Percentiles rank a stretch among this genome's conserved stretches.
These are phyloP conservation scores for Yoshiicerus persimilis DNA, from an alignment of 1,140 invertebrate genomes.

Conservation along the genomic window DNA sequence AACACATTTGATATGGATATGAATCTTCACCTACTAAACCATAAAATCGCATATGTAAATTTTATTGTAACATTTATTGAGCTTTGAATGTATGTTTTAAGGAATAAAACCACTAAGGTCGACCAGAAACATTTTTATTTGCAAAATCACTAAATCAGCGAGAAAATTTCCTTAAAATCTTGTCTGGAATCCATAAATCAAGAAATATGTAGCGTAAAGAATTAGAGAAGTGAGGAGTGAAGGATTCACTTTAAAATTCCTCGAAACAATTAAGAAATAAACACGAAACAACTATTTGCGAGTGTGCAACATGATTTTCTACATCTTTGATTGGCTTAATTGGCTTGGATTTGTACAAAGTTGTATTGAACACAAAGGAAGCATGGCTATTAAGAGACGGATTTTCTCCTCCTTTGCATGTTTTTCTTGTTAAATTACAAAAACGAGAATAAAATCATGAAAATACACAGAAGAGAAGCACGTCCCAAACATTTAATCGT, in stretches of 20 bases:
- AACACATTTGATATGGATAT: no score
- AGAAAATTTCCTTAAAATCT: background rate
- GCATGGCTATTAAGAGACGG: background rate
- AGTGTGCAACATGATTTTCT: background rate
- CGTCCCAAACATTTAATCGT: background rate
- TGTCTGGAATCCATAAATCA: background rate
- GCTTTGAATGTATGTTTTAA: no score
- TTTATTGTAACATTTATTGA: no score
- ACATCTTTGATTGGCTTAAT: background rate
- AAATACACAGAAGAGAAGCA: background rate
- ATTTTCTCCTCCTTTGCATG: background rate
- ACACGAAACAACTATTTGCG: background rate
- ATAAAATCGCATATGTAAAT: no score
- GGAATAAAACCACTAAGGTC: no score
- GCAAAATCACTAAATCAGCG: background rate
- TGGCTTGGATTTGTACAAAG: background rate
- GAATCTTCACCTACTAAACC: no score
- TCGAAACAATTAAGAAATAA: background rate
- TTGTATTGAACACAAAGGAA: no score
- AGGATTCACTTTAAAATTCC: background rate
- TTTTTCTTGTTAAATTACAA: background rate
- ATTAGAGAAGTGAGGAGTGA: background rate
- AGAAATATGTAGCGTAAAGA: background rate
- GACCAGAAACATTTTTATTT: no score
- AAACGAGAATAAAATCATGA: background rate